Conservation (phyloP, 2,888 invertebrate genomes). For the Pristionchus fissidentatus region DNA sequence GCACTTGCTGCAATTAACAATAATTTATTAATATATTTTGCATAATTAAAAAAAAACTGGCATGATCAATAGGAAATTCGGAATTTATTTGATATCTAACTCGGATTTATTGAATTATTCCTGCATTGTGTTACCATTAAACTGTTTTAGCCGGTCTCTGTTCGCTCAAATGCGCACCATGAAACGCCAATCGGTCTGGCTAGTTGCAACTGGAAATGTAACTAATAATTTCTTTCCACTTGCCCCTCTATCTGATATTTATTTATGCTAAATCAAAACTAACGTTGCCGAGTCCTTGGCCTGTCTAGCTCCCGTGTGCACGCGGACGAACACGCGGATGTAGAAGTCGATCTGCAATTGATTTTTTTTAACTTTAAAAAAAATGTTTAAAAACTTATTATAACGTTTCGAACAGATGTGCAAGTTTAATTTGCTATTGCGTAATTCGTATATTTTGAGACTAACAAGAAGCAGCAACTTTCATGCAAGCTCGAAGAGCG, state of each 20-base stretch:
- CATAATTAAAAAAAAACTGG: background rate
- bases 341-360: constrained; percentile 92
- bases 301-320: constrained; percentile 85
- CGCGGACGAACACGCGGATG: constrained; percentile 90
- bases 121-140: too few species aligned
- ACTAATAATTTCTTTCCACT: background rate
- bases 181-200: too few species aligned
- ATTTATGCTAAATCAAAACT: constrained; percentile 36
- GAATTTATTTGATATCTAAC: too few species aligned
- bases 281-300: constrained; percentile 90
- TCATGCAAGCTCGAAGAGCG: too few species aligned
- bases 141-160: background rate
- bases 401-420: too few species aligned
- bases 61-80: background rate
- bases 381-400: background rate
- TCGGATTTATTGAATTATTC: background rate
- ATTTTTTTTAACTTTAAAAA: background rate
- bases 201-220: background rate
- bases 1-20: constrained; percentile 82
- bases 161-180: background rate
- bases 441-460: too few species aligned
- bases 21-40: background rate
- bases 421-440: too few species aligned
- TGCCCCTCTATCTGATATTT: background rate
- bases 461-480: too few species aligned